Evolutionary conservation across 1,140 invertebrate genomes (phyloP).

Genomic region (Helicoverpa armigera): DNA sequence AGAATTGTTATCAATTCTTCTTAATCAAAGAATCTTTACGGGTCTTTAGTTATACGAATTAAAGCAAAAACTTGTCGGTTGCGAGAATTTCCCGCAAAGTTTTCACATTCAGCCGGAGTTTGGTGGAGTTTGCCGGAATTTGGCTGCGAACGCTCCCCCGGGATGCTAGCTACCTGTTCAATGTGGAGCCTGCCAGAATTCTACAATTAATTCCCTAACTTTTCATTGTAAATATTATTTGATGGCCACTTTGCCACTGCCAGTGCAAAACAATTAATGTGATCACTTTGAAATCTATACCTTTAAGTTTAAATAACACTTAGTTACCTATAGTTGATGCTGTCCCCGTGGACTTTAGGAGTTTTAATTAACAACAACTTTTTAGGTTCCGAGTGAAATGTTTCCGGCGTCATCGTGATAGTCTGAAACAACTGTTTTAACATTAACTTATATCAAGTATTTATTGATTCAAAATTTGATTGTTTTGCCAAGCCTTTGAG

Average conservation of each 20-base stretch:
- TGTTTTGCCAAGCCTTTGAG: too few relatives aligned
- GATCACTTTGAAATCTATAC: background rate
- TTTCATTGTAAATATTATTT: constrained; percentile 59
- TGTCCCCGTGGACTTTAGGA: too few relatives aligned
- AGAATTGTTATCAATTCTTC: constrained; percentile 44
- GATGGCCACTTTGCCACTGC: constrained; percentile 33
- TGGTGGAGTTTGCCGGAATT: constrained; percentile 54
- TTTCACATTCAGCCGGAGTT: constrained; percentile 58
- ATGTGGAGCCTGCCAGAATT: constrained; percentile 57
- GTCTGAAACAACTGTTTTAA: too few relatives aligned
- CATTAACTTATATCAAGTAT: too few relatives aligned
- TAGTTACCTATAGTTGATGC: too few relatives aligned
- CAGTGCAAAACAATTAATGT: constrained; percentile 23
- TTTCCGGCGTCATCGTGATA: too few relatives aligned
- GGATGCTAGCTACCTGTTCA: constrained; percentile 55
- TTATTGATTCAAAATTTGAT: too few relatives aligned
- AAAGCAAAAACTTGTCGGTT: constrained; percentile 42
- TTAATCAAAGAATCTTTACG: constrained; percentile 47
- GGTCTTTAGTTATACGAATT: constrained; percentile 46
- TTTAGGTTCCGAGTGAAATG: too few relatives aligned
- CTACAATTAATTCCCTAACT: constrained; percentile 67
- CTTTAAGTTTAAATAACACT: too few relatives aligned
- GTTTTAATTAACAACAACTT: too few relatives aligned
- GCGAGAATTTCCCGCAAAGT: constrained; percentile 51
- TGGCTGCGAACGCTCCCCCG: constrained; percentile 47